Evolutionary conservation across 2,888 invertebrate species (phyloP).

Genomic region (Deilephila porcellus): DNA sequence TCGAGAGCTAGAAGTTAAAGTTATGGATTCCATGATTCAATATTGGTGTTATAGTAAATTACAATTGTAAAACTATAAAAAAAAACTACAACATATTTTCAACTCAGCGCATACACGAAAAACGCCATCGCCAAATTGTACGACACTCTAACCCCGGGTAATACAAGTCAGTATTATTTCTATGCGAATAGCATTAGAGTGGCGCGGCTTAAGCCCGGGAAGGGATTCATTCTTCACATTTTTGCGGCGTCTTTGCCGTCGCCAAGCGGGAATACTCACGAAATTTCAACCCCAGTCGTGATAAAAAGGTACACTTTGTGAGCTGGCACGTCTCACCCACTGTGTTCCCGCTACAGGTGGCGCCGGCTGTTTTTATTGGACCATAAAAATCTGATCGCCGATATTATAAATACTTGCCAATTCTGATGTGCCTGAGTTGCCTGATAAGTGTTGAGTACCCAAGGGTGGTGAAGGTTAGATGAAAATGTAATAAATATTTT

Average conservation of each 20-base stretch:
- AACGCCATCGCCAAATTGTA: neutral
- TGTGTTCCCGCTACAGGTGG: conserved; percentile 67
- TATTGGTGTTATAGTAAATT: neutral
- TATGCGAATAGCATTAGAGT: conserved; percentile 46
- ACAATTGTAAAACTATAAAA: neutral
- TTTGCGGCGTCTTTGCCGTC: conserved; percentile 64
- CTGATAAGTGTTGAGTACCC: neutral
- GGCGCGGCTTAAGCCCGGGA: conserved; percentile 42
- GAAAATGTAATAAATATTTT: no score
- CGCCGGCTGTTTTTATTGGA: conserved; percentile 41
- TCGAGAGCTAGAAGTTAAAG: no score
- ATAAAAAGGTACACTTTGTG: conserved; percentile 57
- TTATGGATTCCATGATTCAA: no score
- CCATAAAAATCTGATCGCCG: neutral
- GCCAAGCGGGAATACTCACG: conserved; percentile 60
- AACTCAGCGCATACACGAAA: neutral
- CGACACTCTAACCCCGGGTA: conserved; percentile 30
- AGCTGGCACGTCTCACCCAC: conserved; percentile 37
- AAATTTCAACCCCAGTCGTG: conserved; percentile 60
- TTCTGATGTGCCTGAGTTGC: neutral
- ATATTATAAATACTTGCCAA: neutral
- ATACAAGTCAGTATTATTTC: conserved; percentile 53
- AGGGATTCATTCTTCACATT: conserved; percentile 63
- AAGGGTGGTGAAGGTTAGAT: no score
- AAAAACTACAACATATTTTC: neutral